Percentiles rank a stretch among this genome's conserved stretches.
These are phyloP conservation scores for Bombus superbus DNA, from an alignment of 1,140 invertebrate genomes.

Conservation along the genomic window DNA sequence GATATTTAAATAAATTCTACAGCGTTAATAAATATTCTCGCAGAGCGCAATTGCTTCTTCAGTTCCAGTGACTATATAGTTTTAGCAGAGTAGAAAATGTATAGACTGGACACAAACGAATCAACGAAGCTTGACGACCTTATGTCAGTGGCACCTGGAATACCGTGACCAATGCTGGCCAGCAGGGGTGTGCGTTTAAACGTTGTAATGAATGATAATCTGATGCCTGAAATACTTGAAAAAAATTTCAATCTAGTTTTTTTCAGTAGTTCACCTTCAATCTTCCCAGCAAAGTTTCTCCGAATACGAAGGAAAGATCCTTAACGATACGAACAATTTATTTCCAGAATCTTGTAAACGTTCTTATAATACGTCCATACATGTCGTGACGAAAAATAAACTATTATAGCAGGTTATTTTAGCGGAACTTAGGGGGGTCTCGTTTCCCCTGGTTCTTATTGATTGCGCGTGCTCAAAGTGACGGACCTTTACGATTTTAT, in stretches of 20 bases:
- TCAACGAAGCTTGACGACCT: conserved; percentile 45
- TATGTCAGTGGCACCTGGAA: conserved; percentile 43
- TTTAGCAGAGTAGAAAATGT: neutral
- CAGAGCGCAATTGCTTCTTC: neutral
- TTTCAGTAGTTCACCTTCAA: neutral
- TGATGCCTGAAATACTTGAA: neutral
- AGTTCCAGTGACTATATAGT: neutral
- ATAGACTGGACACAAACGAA: conserved; percentile 5
- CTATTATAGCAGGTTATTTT: neutral
- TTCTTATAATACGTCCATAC: neutral
- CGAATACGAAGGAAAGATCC: too few relatives aligned
- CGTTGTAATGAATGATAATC: neutral
- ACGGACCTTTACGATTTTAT: conserved; percentile 42
- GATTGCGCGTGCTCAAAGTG: conserved; percentile 35
- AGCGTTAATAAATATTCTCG: neutral
- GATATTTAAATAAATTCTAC: too few relatives aligned
- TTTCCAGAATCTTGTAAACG: neutral
- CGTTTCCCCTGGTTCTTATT: conserved; percentile 17
- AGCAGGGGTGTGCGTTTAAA: neutral
- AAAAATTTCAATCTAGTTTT: neutral
- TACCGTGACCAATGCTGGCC: conserved; percentile 33
- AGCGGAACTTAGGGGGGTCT: neutral
- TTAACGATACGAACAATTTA: neutral
- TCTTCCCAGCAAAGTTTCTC: neutral
- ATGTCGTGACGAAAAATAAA: too few relatives aligned